phyloP scores from a whole-genome alignment of 2,797 vertebrate genomes.

The Acanthurus lineatus region DNA sequence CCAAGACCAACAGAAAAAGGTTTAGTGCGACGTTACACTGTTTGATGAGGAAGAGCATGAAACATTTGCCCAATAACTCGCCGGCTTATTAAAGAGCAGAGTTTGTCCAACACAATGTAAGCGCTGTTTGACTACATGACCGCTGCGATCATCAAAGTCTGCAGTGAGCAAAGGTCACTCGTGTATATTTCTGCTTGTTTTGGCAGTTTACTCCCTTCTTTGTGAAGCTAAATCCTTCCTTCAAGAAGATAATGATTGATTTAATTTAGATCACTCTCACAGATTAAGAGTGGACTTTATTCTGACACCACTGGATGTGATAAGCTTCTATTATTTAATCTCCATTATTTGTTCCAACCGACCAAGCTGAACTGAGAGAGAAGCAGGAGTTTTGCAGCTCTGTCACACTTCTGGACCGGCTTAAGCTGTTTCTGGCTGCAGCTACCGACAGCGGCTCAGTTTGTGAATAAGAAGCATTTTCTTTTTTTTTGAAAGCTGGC shows the following conservation, averaged over 20 bases:
- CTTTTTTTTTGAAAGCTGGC: constrained; percentile 1
- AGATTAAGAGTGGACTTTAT: not conserved
- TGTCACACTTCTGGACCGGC: not conserved
- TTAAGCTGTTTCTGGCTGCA: constrained; percentile 8
- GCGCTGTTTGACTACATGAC: constrained; percentile 6
- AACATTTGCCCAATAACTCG: not conserved
- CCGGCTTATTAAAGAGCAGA: not conserved
- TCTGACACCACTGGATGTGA: not conserved
- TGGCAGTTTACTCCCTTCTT: constrained; percentile 12
- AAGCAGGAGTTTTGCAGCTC: not conserved
- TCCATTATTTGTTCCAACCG: not conserved
- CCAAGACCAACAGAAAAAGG: not conserved
- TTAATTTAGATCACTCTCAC: constrained; percentile 1
- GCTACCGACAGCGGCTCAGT: constrained; percentile 26
- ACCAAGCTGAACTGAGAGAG: not conserved
- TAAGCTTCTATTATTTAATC: not conserved
- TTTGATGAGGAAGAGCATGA: not conserved
- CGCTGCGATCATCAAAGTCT: not conserved
- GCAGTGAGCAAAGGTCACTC: not conserved
- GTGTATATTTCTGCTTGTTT: constrained; percentile 23
- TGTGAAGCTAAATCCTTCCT: constrained; percentile 32
- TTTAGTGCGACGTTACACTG: not conserved
- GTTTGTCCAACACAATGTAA: not conserved
- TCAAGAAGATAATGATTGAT: constrained; percentile 16
- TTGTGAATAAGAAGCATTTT: constrained; percentile 1